phyloP scores from a whole-genome alignment of 2,113 vertebrate genomes.

The Gobius niger region DNA sequence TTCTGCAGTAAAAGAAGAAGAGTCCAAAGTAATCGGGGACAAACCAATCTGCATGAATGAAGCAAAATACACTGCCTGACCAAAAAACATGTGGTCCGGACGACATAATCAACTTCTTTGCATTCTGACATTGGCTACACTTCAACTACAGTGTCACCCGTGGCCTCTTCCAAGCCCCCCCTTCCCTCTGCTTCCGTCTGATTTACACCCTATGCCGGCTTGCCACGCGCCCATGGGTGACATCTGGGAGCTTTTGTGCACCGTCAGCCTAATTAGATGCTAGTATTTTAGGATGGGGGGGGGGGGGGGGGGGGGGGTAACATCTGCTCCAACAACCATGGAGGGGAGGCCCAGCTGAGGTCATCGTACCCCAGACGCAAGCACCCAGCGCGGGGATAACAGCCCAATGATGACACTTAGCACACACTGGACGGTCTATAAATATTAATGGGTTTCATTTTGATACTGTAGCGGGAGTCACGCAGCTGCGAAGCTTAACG shows the following conservation, averaged over 20 bases:
- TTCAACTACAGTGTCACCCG: not conserved
- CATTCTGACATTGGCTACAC: not conserved
- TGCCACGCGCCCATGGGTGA: conserved; percentile 64
- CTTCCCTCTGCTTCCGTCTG: conserved; percentile 22
- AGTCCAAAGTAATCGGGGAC: too few species aligned
- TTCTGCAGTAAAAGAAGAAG: too few species aligned
- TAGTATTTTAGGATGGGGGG: conserved; percentile 52
- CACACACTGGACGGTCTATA: conserved; percentile 55
- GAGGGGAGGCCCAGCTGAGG: conserved; percentile 65
- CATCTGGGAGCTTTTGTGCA: conserved; percentile 76
- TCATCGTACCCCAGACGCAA: conserved; percentile 56
- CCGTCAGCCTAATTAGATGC: conserved; percentile 70
- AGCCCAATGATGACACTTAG: conserved; percentile 72
- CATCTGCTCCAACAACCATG: conserved; percentile 67
- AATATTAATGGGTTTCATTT: conserved; percentile 61
- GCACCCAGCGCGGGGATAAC: conserved; percentile 59
- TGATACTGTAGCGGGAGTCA: conserved; percentile 45
- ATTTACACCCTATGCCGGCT: conserved; percentile 67
- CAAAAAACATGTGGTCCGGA: too few species aligned
- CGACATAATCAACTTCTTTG: too few species aligned
- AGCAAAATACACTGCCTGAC: too few species aligned
- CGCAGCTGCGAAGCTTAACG: conserved; percentile 47
- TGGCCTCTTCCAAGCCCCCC: not conserved
- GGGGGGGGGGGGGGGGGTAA: conserved; percentile 35
- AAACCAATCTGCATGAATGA: too few species aligned